Base-by-base conservation (phyloP, 2,113 vertebrate genomes). In the Gallinago undulata region DNA sequence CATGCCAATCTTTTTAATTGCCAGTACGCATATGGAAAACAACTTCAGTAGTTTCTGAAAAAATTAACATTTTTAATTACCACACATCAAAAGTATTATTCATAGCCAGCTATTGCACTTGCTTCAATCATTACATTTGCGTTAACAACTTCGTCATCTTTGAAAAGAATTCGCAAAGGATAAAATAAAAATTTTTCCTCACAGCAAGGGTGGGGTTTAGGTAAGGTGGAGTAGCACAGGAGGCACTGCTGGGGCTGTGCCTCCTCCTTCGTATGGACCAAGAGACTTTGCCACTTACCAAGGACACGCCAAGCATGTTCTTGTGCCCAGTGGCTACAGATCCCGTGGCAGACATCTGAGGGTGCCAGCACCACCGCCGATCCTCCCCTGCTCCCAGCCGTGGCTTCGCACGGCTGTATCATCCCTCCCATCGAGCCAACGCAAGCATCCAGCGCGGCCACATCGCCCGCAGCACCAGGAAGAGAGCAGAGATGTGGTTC, bases 231-330 rank as follows among this genome's bases (percentile, higher is more conserved):
- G 47, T 3, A 37, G 41, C 28, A 30, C 1, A 2, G 0, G 3
- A 68, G n/a, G 53, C 2, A 0, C 0, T 1, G 39, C 45, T 33
- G 28, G n/a, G 56, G 10, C 43, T 31, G 19, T 3, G 2, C 23
- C 39, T 84, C 33, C 47, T 89, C 17, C 39, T 83, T 76, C 6
- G 6, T 2, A 21, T 4, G 39, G 35, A 30, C 33, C 33, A 33
- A 12, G n/a, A 59, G 53, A 9, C 31, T 45, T 91, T 0, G 0
- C 50, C 56, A 41, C 47, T 48, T 43, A 19, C 31, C 5, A 2
- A 37, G 51, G 28, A 63, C 12, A 15, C 57, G 31, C 11, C 30
- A 25, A 73, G 16, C 21, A 68, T 50, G 21, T 28, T 22, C 39
- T 31, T 3, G 10, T 4, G 22, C 69, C 50, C 37, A 3, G 3